Percentiles rank a stretch among this genome's conserved stretches.
phyloP scores from a whole-genome alignment of 2,797 vertebrate species.

The Rhadinocentrus ornatus region DNA sequence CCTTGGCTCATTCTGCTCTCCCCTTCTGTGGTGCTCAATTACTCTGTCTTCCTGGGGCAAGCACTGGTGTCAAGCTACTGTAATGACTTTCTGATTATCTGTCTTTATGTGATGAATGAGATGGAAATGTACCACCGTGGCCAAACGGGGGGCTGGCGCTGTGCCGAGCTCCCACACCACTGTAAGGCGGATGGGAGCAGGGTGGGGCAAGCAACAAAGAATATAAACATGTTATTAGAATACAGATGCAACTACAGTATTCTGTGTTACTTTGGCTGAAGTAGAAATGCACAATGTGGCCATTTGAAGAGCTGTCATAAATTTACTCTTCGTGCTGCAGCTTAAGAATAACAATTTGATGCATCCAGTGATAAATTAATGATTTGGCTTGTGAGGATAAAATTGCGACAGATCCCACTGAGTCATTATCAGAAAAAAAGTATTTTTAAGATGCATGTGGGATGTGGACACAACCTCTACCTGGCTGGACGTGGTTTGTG shows the following conservation, averaged over 20 bases:
- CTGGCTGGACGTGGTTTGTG: conserved; percentile 51
- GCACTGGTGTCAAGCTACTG: conserved; percentile 92
- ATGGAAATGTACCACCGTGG: conserved; percentile 94
- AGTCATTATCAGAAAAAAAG: conserved; percentile 52
- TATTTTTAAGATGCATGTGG: conserved; percentile 45
- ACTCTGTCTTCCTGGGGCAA: conserved; percentile 90
- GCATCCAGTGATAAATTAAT: conserved; percentile 58
- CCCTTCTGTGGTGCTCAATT: conserved; percentile 94
- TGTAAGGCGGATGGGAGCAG: conserved; percentile 48
- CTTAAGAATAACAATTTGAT: conserved; percentile 34
- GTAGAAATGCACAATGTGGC: conserved; percentile 27
- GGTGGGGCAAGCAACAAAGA: conserved; percentile 58
- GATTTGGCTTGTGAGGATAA: conserved; percentile 30
- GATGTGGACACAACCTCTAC: conserved; percentile 57
- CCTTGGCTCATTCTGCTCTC: conserved; percentile 88
- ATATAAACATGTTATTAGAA: conserved; percentile 68
- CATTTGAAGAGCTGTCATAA: conserved; percentile 22
- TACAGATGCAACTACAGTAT: conserved; percentile 55
- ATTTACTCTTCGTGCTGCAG: conserved; percentile 43
- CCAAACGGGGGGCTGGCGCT: conserved; percentile 86
- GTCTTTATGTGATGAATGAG: conserved; percentile 99
- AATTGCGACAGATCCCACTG: conserved; percentile 37
- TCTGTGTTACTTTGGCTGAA: conserved; percentile 36
- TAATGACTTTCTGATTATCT: conserved; percentile 99
- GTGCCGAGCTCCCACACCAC: conserved; percentile 84